Evolutionary conservation across 2,113 vertebrate genomes (phyloP).

Genomic region (Cichladusa arquata): DNA sequence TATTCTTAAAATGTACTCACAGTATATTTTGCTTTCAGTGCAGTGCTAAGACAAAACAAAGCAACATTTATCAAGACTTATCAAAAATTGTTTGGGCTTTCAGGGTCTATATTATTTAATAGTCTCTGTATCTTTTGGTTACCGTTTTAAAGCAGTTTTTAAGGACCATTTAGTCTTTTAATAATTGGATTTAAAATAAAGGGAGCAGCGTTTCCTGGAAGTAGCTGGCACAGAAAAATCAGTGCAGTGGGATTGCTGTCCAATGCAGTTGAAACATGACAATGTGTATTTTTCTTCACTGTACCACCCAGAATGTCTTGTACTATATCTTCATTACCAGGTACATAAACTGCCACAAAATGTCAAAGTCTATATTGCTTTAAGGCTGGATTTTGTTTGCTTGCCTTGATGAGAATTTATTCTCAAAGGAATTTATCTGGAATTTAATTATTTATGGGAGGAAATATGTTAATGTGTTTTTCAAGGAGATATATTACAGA

Average conservation of each 20-base stretch:
- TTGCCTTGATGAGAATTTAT: not conserved
- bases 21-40: not conserved
- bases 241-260: not conserved
- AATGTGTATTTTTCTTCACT: not conserved
- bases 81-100: not conserved
- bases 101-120: not conserved
- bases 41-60: not conserved
- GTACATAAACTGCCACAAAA: not conserved
- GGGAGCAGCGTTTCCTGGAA: not conserved
- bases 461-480: not conserved
- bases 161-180: not conserved
- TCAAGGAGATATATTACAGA: not conserved
- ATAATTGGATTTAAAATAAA: not conserved
- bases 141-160: not conserved
- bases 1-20: accelerated
- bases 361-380: not conserved
- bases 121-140: not conserved
- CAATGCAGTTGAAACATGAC: not conserved
- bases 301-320: not conserved
- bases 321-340: not conserved
- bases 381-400: not conserved
- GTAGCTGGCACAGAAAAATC: not conserved
- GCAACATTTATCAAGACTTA: not conserved
- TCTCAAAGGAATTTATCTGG: not conserved
- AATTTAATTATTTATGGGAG: not conserved